Evolutionary conservation across 2,797 vertebrate genomes (phyloP).

Genomic region (Poecilia velifera): DNA sequence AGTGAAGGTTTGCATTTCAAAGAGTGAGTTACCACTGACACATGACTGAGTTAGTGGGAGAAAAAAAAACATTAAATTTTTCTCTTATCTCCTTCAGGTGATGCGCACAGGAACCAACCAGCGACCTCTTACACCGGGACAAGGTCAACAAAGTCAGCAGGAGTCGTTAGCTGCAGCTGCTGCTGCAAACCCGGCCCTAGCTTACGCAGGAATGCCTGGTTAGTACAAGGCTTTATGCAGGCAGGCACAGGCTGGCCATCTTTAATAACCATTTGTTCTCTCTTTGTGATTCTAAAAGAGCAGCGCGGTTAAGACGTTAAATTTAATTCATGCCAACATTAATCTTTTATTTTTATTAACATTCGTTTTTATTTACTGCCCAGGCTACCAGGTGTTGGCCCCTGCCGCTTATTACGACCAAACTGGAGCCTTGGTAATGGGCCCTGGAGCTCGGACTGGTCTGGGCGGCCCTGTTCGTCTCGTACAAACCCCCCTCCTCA

Average conservation of each 20-base stretch:
- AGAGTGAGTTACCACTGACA: not conserved
- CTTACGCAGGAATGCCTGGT: slow-evolving; percentile 96
- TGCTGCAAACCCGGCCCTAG: slow-evolving; percentile 91
- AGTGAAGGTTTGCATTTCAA: not conserved
- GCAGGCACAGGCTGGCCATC: not conserved
- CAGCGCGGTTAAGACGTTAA: too few species aligned
- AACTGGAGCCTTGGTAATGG: slow-evolving; percentile 94
- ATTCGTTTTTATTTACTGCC: not conserved
- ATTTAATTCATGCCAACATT: not conserved
- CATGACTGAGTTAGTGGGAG: not conserved
- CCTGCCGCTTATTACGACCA: slow-evolving; percentile 98
- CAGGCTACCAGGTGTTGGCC: slow-evolving; percentile 96
- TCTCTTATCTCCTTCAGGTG: slow-evolving; percentile 80
- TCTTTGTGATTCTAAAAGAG: not conserved
- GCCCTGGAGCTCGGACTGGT: slow-evolving; percentile 91
- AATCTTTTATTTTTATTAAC: not conserved
- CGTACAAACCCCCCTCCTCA: slow-evolving; percentile 94
- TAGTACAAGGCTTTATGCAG: slow-evolving; percentile 30
- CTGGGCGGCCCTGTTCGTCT: slow-evolving; percentile 93
- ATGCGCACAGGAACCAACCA: slow-evolving; percentile 92
- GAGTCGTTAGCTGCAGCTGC: slow-evolving; percentile 90
- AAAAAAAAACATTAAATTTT: not conserved
- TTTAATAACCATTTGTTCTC: not conserved
- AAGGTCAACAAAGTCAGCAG: slow-evolving; percentile 95
- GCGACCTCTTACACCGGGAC: slow-evolving; percentile 94